A percentile compares a stretch with the other conserved stretches of the same genome.
These are phyloP conservation scores for Pollenia griseotomentosa DNA, from an alignment of 2,888 invertebrate species.

Conservation along the genomic window DNA sequence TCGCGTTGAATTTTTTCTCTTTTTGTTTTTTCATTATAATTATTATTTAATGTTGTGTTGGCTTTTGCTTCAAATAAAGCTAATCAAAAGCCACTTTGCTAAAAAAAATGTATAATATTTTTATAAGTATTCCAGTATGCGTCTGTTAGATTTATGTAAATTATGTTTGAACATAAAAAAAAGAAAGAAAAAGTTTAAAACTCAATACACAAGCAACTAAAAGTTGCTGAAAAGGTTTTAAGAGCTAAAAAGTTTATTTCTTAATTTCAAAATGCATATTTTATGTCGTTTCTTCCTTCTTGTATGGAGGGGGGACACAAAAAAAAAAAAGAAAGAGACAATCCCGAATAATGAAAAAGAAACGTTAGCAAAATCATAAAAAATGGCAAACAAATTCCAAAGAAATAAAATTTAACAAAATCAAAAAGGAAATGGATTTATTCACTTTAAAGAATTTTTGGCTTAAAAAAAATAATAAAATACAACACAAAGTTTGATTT, in stretches of 20 bases:
- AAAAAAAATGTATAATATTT: slow-evolving; percentile 29
- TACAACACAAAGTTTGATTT: too few relatives aligned
- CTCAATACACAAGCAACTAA: slow-evolving; percentile 60
- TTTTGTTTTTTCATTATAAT: slow-evolving; percentile 50
- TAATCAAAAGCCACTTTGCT: slow-evolving; percentile 71
- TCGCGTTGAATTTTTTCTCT: slow-evolving; percentile 12
- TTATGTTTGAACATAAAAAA: slow-evolving; percentile 47
- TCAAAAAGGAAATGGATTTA: neutral
- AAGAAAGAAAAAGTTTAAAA: slow-evolving; percentile 61
- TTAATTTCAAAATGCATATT: slow-evolving; percentile 64
- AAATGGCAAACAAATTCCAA: neutral
- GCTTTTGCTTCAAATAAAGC: slow-evolving; percentile 69
- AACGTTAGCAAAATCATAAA: slow-evolving; percentile 15
- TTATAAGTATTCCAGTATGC: slow-evolving; percentile 46
- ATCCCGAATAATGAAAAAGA: slow-evolving; percentile 35
- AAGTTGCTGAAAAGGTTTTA: slow-evolving; percentile 62
- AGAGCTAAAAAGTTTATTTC: slow-evolving; percentile 64
- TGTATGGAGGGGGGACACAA: neutral
- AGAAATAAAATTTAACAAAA: slow-evolving; percentile 18
- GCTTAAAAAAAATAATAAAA: neutral
- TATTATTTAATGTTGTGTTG: slow-evolving; percentile 67
- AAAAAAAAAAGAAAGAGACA: slow-evolving; percentile 5
- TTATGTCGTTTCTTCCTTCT: slow-evolving; percentile 33
- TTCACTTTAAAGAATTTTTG: slow-evolving; percentile 27
- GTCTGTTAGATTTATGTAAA: slow-evolving; percentile 64